These are phyloP conservation scores for Oreotrochilus melanogaster DNA, from an alignment of 2,113 vertebrate species.

Conservation along the genomic window DNA sequence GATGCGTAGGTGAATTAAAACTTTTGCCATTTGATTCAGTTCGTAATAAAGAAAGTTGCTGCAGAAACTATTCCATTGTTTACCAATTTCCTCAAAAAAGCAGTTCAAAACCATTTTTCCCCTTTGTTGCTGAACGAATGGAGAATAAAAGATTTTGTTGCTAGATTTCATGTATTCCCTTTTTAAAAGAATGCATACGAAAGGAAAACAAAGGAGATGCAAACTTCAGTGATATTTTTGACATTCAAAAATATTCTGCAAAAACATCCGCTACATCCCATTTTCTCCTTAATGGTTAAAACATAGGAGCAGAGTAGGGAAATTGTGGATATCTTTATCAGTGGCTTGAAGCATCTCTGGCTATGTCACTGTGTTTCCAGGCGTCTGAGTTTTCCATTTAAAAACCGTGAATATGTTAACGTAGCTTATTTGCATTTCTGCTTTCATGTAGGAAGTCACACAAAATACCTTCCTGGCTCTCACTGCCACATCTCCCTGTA, in stretches of 20 bases:
- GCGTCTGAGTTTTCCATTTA: neutral
- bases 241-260: neutral
- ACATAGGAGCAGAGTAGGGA: neutral
- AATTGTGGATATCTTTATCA: constrained; percentile 12
- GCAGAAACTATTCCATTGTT: constrained; percentile 21
- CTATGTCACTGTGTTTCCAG: neutral
- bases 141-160: constrained; percentile 13
- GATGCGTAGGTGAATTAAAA: constrained; percentile 37
- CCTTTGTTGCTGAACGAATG: constrained; percentile 13
- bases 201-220: neutral
- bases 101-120: neutral
- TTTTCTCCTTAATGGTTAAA: constrained; percentile 43
- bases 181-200: neutral
- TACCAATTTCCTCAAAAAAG: constrained; percentile 19
- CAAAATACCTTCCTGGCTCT: constrained; percentile 19
- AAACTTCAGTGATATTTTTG: neutral
- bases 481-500: neutral
- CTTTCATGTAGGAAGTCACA: constrained; percentile 38
- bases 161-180: neutral
- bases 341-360: neutral
- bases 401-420: constrained; percentile 14
- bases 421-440: constrained; percentile 25
- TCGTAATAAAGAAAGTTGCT: constrained; percentile 27
- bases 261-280: neutral
- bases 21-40: constrained; percentile 22